Percentiles rank a stretch among this genome's conserved stretches.
Conservation (phyloP, 2,797 vertebrate genomes). For the Pogoniulus pusillus region DNA sequence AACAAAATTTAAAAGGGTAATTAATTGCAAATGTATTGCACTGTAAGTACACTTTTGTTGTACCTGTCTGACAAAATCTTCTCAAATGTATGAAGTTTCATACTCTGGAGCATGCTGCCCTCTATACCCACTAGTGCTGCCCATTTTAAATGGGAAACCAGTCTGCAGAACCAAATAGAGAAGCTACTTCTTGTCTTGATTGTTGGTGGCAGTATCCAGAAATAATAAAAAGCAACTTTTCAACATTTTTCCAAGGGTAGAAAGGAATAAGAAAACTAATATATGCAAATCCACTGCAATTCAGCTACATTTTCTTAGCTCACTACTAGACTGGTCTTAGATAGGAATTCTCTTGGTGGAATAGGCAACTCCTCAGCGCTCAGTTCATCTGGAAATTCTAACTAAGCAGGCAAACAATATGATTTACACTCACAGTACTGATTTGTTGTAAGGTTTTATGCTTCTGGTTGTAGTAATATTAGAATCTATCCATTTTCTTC, state of each 20-base stretch:
- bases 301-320: neutral
- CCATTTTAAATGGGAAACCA: neutral
- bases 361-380: neutral
- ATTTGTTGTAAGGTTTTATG: neutral
- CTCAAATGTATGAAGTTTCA: neutral
- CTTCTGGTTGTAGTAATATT: neutral
- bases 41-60: neutral
- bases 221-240: neutral
- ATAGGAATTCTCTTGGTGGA: neutral
- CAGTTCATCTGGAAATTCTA: neutral
- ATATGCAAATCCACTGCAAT: neutral
- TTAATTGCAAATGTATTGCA: neutral
- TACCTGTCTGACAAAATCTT: neutral
- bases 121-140: neutral
- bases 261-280: neutral
- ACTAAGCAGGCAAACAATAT: neutral
- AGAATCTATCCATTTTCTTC: neutral
- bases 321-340: neutral
- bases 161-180: neutral
- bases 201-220: neutral
- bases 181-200: neutral
- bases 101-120: neutral
- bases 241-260: neutral
- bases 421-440: neutral
- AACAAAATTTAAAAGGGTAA: neutral